Base-by-base conservation (phyloP, 2,888 invertebrate genomes). In the Priocnemis perturbator region DNA sequence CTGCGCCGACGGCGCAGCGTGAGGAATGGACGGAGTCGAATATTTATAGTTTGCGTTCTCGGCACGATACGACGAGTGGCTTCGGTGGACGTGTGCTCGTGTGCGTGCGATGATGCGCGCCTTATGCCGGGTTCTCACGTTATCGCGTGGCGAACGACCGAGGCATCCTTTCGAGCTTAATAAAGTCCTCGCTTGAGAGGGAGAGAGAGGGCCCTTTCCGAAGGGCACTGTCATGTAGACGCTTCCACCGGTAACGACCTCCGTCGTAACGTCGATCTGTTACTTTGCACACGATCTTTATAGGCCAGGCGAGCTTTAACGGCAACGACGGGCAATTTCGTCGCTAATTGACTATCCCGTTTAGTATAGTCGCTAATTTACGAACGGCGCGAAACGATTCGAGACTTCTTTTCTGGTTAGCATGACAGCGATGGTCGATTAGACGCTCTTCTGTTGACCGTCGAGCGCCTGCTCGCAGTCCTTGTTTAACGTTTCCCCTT, bases 81-180 rank as follows among this genome's bases (percentile, higher is more conserved):
- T 50, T 5, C 11, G 4, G 19, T 55, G 70, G 48, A 47, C 63
- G 67, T 66, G 66, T 72, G 75, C 37, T 71, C 78, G 67, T 69
- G 65, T 70, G 78, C 72, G 67, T 64, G 4, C 37, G 50, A 19
- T 19, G n/a, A 17, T 50, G 17, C 50, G 17, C 65, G 64, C 77
- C 75, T 77, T 77, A 77, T 77, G 77, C 67, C 65, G 64, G 37
- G 66, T 81, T 77, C 79, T 73, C 80, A 81, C 80, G 80, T 80
- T 79, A 77, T 80, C 74, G 77, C 79, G 77, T 79, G 79, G 81
- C 75, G 14, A 53, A 55, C 77, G 60, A 71, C 67, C 73, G 68
- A 64, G 65, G 69, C 63, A 58, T 69, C 70, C 69, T 71, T 65
- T 60, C 66, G 45, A 21, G 45, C 30, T 48, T 67, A 53, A 71